Evolutionary conservation across 37 sponge, comb jelly and placozoan species (phyloP).

Genomic region (Geodia barretti): DNA sequence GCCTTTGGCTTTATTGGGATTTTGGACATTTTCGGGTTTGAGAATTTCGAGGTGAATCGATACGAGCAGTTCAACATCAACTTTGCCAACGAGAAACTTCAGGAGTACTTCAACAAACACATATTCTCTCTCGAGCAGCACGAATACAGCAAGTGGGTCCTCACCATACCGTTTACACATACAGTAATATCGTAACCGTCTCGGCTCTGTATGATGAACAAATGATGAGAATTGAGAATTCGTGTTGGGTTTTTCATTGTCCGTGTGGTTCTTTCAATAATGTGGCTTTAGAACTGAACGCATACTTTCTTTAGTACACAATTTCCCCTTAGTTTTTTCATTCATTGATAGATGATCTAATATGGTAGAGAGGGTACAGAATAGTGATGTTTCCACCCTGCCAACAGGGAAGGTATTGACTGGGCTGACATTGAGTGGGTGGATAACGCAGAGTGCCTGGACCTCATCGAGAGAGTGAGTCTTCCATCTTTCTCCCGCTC

Average conservation of each 20-base stretch:
- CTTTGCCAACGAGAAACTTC: conserved; percentile 99
- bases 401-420: conserved; percentile 90
- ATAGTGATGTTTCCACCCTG: background rate
- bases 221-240: no score
- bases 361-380: no score
- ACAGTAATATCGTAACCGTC: no score
- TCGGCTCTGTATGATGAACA: no score
- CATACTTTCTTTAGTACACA: no score
- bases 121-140: conserved; percentile 99
- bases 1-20: conserved; percentile 87
- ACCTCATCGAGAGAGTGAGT: conserved; percentile 90
- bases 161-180: no score
- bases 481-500: background rate
- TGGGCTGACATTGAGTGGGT: conserved; percentile 99
- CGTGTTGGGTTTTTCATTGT: no score
- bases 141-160: conserved; percentile 95
- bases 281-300: no score
- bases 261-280: no score
- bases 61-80: conserved; percentile 99
- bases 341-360: no score
- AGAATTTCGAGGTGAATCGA: conserved; percentile 93
- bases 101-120: conserved; percentile 99
- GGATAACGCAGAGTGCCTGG: conserved; percentile 96
- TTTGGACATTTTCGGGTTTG: conserved; percentile 98
- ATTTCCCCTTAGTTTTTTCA: no score